Evolutionary conservation across 1,140 invertebrate species (phyloP), one percentile per base, ranked within the genome.

Genomic region (Hylyphantes graminicola): DNA sequence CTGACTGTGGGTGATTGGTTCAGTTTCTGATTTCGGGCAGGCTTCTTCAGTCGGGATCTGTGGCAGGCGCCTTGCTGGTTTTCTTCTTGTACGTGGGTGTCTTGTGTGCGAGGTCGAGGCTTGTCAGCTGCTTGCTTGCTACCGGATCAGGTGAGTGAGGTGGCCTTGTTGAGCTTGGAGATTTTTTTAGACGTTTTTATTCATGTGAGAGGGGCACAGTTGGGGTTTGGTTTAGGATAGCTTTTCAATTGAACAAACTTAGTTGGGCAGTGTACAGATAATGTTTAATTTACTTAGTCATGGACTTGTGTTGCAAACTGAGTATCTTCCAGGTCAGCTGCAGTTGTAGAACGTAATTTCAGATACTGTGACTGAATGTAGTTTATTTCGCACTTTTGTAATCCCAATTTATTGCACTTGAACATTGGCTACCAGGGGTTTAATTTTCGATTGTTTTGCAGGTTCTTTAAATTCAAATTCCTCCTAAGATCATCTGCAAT

Each of bases 1-100:
- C 53, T 74, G 15, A n/a, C 64, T 21, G 55, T 9, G 53, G 72
- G 53, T 74, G 72, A 74, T 57, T 74, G 53, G 53, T 48, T 74
- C 35, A 74, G 72, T 74, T 74, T 74, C 72, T 74, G 72, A 74
- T 74, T 74, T 74, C 72, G n/a, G 72, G 19, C 54, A 35, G 35
- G 72, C 59, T 74, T 74, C 72, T 74, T 53, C 55, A 57, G 55
- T 74, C 72, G 54, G 72, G 19, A 53, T 19, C 72, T 59, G 72
- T 35, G 72, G 72, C 35, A 74, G 72, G 53, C 72, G 17, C 53
- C 55, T 35, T 55, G 72, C 72, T 55, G 55, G 10, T n/a, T 12
- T 55, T 13, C 51, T 19, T 57, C 72, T 19, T 50, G 54, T 59
- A 74, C 72, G 72, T 74, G 72, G 72, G 72, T 74, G 68, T 72